These are phyloP conservation scores for Apis dorsata DNA, from an alignment of 1,140 invertebrate genomes.

Conservation along the genomic window DNA sequence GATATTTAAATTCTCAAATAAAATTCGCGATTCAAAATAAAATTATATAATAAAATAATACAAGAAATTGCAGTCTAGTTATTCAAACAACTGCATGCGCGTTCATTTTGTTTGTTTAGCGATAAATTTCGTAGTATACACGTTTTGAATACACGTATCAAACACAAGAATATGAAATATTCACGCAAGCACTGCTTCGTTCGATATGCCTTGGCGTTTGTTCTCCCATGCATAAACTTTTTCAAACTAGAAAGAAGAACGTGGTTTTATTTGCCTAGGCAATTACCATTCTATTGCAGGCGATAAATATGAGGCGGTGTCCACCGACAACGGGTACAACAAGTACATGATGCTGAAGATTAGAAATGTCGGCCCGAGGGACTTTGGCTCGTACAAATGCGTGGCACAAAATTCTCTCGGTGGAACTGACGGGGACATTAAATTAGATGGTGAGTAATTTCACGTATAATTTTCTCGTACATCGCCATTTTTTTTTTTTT, in stretches of 20 bases:
- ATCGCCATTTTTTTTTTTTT: background rate
- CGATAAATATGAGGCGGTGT: constrained; percentile 91
- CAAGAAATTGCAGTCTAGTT: background rate
- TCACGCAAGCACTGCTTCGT: background rate
- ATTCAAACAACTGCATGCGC: background rate
- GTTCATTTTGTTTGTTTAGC: background rate
- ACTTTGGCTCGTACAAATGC: constrained; percentile 94
- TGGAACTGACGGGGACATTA: constrained; percentile 94
- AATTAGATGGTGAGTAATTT: constrained; percentile 90
- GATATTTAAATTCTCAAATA: no score
- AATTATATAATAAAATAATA: no score
- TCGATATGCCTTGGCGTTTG: background rate
- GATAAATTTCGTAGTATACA: background rate
- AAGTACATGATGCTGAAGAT: constrained; percentile 95
- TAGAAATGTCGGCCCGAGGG: constrained; percentile 86
- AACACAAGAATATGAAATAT: background rate
- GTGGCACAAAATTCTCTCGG: constrained; percentile 97
- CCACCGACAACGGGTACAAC: constrained; percentile 90
- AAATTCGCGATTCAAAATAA: no score
- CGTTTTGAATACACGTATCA: background rate
- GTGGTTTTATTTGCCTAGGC: constrained; percentile 74
- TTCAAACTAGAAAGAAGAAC: constrained; percentile 38
- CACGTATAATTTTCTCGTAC: background rate
- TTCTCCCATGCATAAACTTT: background rate
- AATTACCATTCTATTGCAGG: constrained; percentile 82